Percentiles rank a stretch among this genome's conserved stretches.
These are phyloP conservation scores for Charina bottae DNA, from an alignment of 2,113 vertebrate genomes.

Conservation along the genomic window DNA sequence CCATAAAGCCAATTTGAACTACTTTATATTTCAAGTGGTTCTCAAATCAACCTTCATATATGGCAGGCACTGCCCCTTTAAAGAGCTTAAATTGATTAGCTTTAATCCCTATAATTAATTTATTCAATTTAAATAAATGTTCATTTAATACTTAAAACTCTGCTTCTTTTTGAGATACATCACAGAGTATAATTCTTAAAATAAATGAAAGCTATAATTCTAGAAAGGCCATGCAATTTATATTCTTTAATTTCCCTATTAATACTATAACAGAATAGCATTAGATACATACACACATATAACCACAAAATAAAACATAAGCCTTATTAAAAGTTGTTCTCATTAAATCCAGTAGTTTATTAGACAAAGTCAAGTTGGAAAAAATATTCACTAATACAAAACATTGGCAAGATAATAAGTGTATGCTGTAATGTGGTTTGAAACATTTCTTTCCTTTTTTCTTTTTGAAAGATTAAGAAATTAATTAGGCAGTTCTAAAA, in stretches of 20 bases:
- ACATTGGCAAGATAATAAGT: background rate
- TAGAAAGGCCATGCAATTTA: background rate
- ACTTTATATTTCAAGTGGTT: background rate
- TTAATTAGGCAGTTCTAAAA: background rate
- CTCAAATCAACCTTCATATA: background rate
- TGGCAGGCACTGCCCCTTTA: background rate
- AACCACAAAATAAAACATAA: background rate
- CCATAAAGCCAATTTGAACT: background rate
- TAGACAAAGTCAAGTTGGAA: background rate
- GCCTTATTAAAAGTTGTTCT: background rate
- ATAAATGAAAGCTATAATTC: background rate
- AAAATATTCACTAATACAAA: background rate
- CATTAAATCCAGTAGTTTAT: background rate
- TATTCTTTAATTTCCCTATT: background rate
- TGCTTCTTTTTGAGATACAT: background rate
- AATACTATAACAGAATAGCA: background rate
- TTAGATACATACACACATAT: background rate
- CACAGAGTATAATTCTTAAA: background rate
- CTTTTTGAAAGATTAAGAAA: background rate
- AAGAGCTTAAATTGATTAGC: background rate
- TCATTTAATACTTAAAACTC: background rate
- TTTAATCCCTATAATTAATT: background rate
- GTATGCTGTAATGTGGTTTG: background rate
- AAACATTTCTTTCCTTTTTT: background rate
- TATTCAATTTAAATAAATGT: background rate